These are phyloP conservation scores for Drosophila affinis DNA, from an alignment of 2,888 invertebrate genomes.

Conservation along the genomic window DNA sequence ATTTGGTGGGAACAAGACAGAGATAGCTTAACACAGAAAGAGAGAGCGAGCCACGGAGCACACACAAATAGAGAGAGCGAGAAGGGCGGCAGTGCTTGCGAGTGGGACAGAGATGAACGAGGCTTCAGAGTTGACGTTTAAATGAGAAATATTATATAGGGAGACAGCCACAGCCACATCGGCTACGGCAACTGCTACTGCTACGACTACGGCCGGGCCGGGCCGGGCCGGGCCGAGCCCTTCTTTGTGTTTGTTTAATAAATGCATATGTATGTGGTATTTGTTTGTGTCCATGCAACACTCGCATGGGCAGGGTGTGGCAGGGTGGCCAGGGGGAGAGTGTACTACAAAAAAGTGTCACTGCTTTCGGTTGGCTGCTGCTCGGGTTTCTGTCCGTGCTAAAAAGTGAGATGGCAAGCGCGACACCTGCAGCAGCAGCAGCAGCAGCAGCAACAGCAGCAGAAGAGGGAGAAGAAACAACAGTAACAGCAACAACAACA, in stretches of 20 bases:
- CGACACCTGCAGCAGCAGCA: constrained; percentile 64
- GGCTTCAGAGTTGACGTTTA: constrained; percentile 60
- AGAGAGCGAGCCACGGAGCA: background rate
- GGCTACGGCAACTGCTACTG: constrained; percentile 9
- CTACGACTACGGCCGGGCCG: background rate
- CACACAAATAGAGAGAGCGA: constrained; percentile 9
- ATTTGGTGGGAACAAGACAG: constrained; percentile 1
- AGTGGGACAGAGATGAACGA: constrained; percentile 25
- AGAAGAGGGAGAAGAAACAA: constrained; percentile 14
- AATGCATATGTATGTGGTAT: constrained; percentile 74
- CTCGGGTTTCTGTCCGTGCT: constrained; percentile 65
- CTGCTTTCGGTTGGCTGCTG: constrained; percentile 48
- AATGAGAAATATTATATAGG: constrained; percentile 56
- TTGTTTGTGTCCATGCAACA: constrained; percentile 17
- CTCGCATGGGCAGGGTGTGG: background rate
- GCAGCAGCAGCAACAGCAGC: constrained; percentile 18
- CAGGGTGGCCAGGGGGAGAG: background rate
- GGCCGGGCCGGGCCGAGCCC: background rate
- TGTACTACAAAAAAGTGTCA: constrained; percentile 53
- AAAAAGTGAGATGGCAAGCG: constrained; percentile 73
- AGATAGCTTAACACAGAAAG: background rate
- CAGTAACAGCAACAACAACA: constrained; percentile 12
- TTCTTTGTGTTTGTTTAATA: constrained; percentile 42
- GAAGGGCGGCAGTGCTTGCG: background rate
- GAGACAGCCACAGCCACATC: background rate